These are phyloP conservation scores for Boloria selene DNA, from an alignment of 2,888 invertebrate species.

Conservation along the genomic window DNA sequence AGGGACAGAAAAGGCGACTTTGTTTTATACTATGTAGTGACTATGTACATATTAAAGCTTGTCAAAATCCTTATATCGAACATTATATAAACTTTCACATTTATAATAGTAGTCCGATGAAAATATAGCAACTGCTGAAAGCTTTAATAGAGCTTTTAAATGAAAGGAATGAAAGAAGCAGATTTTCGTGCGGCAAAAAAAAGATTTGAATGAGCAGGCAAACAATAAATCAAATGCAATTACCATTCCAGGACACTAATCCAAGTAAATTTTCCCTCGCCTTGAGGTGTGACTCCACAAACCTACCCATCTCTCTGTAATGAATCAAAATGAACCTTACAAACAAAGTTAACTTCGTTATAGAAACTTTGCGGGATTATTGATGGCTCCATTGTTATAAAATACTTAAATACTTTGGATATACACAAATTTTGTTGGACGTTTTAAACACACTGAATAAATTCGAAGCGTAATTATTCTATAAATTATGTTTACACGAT, in stretches of 20 bases:
- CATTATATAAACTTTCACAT: no score
- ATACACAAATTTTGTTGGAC: conserved; percentile 13
- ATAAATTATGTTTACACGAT: conserved; percentile 34
- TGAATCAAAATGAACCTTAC: conserved; percentile 53
- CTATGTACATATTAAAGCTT: no score
- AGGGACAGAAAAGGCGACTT: no score
- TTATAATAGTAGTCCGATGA: no score
- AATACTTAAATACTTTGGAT: conserved; percentile 26
- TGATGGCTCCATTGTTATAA: conserved; percentile 39
- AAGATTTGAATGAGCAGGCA: conserved; percentile 1
- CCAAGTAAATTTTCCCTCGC: conserved; percentile 37
- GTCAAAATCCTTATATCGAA: no score
- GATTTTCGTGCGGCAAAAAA: not conserved
- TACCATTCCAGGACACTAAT: conserved; percentile 22
- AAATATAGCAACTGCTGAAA: no score
- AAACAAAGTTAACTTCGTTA: conserved; percentile 50
- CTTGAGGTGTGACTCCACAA: conserved; percentile 39
- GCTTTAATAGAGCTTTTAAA: no score
- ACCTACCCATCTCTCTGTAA: conserved; percentile 46
- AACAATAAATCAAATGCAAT: conserved; percentile 21
- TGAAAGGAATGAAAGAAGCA: not conserved
- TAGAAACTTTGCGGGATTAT: conserved; percentile 47
- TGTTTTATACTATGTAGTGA: no score
- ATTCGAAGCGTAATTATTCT: conserved; percentile 27
- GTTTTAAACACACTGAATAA: conserved; percentile 22